phyloP scores from a whole-genome alignment of 2,113 vertebrate genomes.

The Laticauda laticaudata region DNA sequence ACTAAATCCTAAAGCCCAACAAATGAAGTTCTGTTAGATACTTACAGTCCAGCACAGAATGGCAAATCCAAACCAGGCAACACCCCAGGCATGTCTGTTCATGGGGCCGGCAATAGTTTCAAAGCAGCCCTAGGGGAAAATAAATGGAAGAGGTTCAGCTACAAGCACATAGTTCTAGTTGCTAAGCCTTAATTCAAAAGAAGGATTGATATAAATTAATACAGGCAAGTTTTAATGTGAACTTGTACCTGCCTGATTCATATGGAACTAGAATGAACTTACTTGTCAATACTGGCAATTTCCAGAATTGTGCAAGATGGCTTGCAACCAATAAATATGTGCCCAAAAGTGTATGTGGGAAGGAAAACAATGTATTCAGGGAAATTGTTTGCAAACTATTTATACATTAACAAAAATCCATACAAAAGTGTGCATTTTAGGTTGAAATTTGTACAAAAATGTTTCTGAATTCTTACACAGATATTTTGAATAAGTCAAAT shows the following conservation, averaged over 20 bases:
- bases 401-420: not conserved
- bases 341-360: not conserved
- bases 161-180: not conserved
- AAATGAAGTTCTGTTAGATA: constrained; percentile 41
- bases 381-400: not conserved
- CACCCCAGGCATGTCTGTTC: constrained; percentile 74
- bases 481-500: not conserved
- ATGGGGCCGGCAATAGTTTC: constrained; percentile 70
- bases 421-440: not conserved
- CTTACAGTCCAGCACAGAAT: constrained; percentile 83
- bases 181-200: not conserved
- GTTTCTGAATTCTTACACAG: not conserved
- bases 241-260: not conserved
- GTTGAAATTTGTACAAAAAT: not conserved
- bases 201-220: not conserved
- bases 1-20: not conserved
- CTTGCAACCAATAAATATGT: not conserved
- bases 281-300: not conserved
- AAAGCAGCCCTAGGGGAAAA: constrained; percentile 75
- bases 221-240: not conserved
- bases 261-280: not conserved
- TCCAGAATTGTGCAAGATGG: not conserved
- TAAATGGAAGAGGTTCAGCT: not conserved
- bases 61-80: constrained; percentile 84
- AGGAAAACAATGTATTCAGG: not conserved